Evolutionary conservation across 2,888 invertebrate species (phyloP).

Genomic region (Drosophila tripunctata): DNA sequence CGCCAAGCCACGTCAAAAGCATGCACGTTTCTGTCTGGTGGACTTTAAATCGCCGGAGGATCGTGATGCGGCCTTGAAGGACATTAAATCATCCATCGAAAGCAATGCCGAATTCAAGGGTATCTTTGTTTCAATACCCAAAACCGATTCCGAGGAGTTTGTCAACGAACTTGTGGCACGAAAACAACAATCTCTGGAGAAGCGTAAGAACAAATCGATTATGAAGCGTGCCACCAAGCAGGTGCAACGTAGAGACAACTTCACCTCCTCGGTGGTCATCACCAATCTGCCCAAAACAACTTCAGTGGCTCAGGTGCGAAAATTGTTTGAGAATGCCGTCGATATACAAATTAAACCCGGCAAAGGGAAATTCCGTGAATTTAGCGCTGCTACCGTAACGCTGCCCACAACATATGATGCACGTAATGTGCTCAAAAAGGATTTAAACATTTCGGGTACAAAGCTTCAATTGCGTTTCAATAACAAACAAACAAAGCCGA

Average conservation of each 20-base stretch:
- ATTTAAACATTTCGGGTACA: constrained; percentile 62
- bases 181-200: constrained; percentile 70
- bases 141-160: constrained; percentile 74
- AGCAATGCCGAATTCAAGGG: constrained; percentile 55
- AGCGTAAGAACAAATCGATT: constrained; percentile 61
- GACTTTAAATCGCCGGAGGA: constrained; percentile 73
- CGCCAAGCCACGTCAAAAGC: constrained; percentile 78
- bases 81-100: constrained; percentile 48
- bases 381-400: constrained; percentile 74
- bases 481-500: constrained; percentile 47
- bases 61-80: constrained; percentile 65
- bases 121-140: constrained; percentile 71
- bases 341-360: constrained; percentile 78
- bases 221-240: constrained; percentile 71
- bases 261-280: constrained; percentile 77
- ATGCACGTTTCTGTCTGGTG: constrained; percentile 81
- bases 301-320: constrained; percentile 69
- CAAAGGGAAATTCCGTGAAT: constrained; percentile 59
- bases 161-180: constrained; percentile 69
- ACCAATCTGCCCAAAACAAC: constrained; percentile 77
- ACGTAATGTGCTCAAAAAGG: constrained; percentile 60
- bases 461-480: constrained; percentile 71
- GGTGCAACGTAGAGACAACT: constrained; percentile 48
- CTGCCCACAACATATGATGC: constrained; percentile 78
- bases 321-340: constrained; percentile 77